Conservation (phyloP, 2,797 vertebrate genomes). For the Muscicapa striata region DNA sequence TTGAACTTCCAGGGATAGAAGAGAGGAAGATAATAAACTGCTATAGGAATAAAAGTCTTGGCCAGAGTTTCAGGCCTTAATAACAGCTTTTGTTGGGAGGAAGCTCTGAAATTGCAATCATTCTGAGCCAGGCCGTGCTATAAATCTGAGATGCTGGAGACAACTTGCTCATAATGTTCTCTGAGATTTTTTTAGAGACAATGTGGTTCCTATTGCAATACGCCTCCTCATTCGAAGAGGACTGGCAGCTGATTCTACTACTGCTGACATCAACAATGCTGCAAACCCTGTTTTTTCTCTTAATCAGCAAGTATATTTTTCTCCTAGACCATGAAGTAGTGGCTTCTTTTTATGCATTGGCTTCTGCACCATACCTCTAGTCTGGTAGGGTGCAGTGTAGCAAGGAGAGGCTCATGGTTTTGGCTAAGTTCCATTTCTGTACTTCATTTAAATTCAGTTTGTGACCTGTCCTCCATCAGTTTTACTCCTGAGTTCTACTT, state of each 20-base stretch:
- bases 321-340: not conserved
- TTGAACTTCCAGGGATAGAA: not conserved
- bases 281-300: not conserved
- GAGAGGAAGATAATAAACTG: not conserved
- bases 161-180: constrained; percentile 9
- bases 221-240: not conserved
- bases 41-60: not conserved
- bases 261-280: not conserved
- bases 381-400: not conserved
- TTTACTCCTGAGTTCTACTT: not conserved
- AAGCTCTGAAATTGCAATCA: constrained; percentile 28
- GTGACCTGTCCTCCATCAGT: not conserved
- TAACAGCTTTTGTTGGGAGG: not conserved
- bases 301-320: not conserved
- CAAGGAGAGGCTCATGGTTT: not conserved
- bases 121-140: constrained; percentile 22
- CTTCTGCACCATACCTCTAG: not conserved
- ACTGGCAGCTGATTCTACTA: not conserved
- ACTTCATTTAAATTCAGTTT: not conserved
- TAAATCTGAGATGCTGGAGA: constrained; percentile 21
- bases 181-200: not conserved
- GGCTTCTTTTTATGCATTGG: not conserved
- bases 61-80: not conserved
- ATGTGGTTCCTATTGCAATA: constrained; percentile 30
- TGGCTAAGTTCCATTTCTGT: not conserved